A percentile compares a stretch with the other conserved stretches of the same genome.
Conservation (phyloP, 2,797 vertebrate species). For the Gymnopithys bicolor region DNA sequence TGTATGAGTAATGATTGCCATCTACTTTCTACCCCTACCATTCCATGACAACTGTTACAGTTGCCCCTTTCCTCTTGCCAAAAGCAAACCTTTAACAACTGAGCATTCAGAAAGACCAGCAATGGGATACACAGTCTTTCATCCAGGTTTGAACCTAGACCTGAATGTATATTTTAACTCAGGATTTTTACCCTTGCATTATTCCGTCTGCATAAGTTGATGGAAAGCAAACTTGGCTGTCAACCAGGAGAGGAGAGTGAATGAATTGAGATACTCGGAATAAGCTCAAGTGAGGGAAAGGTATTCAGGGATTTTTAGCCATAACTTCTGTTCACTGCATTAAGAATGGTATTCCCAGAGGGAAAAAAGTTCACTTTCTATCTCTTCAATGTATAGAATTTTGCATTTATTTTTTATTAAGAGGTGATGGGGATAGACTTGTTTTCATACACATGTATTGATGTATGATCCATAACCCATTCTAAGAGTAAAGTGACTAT, state of each 20-base stretch:
- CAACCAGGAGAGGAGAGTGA: neutral
- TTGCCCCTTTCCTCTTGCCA: neutral
- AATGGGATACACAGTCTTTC: neutral
- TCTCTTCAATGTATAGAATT: neutral
- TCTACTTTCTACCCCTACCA: neutral
- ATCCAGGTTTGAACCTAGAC: neutral
- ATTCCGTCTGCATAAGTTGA: neutral
- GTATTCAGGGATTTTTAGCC: neutral
- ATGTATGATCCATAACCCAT: neutral
- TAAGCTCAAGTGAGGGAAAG: neutral
- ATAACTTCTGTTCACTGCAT: neutral
- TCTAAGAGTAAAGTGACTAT: neutral
- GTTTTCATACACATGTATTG: neutral
- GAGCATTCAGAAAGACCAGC: neutral
- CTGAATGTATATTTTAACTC: neutral
- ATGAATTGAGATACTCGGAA: neutral
- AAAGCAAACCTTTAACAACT: neutral
- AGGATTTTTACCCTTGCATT: neutral
- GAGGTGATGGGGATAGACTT: neutral
- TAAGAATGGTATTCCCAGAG: neutral
- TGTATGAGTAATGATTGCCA: neutral
- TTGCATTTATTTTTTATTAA: neutral
- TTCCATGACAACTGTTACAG: neutral
- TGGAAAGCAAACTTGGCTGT: neutral
- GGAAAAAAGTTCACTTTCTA: neutral